These are phyloP conservation scores for Lamellibrachia columna DNA, from an alignment of 2,888 invertebrate genomes.

Conservation along the genomic window DNA sequence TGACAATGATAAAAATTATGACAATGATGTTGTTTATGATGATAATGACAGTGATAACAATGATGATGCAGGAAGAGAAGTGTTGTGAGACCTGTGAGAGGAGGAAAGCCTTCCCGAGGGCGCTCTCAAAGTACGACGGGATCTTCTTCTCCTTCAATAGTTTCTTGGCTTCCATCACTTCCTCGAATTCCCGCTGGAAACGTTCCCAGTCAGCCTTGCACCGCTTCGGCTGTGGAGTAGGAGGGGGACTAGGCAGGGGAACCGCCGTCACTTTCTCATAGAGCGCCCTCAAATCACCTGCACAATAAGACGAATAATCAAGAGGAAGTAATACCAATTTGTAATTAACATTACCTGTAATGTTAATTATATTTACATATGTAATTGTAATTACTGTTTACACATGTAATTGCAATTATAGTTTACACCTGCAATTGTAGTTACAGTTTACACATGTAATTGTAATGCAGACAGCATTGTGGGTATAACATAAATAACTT, in stretches of 20 bases:
- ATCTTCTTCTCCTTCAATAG: constrained; percentile 55
- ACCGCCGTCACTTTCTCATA: constrained; percentile 60
- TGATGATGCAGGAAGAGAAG: neutral
- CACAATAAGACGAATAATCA: neutral
- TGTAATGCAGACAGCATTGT: too few species aligned
- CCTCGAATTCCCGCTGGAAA: constrained; percentile 49
- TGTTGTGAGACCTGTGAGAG: constrained; percentile 38
- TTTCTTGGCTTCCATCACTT: constrained; percentile 52
- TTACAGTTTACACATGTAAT: too few species aligned
- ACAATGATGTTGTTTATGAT: neutral
- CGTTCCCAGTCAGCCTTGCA: constrained; percentile 61
- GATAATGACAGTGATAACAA: neutral
- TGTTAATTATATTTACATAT: too few species aligned
- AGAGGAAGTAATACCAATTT: too few species aligned
- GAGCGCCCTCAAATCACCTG: constrained; percentile 53
- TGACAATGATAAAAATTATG: neutral
- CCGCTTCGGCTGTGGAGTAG: constrained; percentile 57
- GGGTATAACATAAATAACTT: too few species aligned
- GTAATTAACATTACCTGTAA: too few species aligned
- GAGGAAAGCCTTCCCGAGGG: constrained; percentile 62
- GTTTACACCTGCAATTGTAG: too few species aligned
- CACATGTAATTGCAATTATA: too few species aligned
- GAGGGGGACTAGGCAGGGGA: constrained; percentile 54
- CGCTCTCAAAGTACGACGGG: constrained; percentile 63
- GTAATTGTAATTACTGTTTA: too few species aligned